Conservation (phyloP, 2,797 vertebrate species). For the Prionace glauca region DNA sequence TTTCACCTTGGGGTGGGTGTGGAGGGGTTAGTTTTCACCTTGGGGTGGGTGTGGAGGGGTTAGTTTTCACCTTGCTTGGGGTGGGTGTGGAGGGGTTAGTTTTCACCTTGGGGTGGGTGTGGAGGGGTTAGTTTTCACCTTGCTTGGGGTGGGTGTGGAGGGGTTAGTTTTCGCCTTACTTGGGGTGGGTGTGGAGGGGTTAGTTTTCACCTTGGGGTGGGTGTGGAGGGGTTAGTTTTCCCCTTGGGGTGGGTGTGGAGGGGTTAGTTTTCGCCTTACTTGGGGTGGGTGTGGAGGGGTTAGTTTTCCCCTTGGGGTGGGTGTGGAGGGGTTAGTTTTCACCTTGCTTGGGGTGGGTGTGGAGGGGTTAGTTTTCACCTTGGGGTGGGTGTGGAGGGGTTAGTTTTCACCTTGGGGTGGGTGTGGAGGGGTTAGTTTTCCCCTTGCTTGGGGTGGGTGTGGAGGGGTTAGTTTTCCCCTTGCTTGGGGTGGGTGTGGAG, state of each 20-base stretch:
- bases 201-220: not conserved
- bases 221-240: not conserved
- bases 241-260: too few relatives aligned
- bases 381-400: too few relatives aligned
- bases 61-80: not conserved
- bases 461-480: not conserved
- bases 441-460: too few relatives aligned
- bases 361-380: not conserved
- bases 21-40: not conserved
- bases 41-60: too few relatives aligned
- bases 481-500: too few relatives aligned
- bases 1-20: not conserved
- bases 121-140: not conserved
- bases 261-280: not conserved
- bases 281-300: too few relatives aligned
- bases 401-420: not conserved
- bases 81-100: too few relatives aligned
- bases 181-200: too few relatives aligned
- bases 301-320: not conserved
- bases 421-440: not conserved
- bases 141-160: too few relatives aligned
- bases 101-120: not conserved
- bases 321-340: not conserved
- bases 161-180: not conserved
- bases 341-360: too few relatives aligned